Percentiles rank a stretch among this genome's conserved stretches.
phyloP scores from a whole-genome alignment of 2,113 vertebrate species.

The Myotis yumanensis region DNA sequence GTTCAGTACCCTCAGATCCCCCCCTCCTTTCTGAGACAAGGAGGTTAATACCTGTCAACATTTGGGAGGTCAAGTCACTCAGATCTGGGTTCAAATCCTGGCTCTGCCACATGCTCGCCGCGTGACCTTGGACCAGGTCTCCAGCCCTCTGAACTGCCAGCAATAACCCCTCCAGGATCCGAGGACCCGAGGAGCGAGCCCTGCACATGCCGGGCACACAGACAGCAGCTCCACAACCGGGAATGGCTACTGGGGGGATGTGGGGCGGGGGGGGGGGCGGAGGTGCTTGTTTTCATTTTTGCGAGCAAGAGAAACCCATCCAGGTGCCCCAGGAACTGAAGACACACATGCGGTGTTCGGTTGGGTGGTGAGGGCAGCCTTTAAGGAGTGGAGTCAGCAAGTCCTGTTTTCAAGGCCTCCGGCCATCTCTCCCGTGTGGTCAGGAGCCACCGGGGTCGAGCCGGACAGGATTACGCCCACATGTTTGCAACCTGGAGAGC shows the following conservation, averaged over 20 bases:
- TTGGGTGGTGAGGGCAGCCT: not conserved
- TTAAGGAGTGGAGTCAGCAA: not conserved
- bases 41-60: not conserved
- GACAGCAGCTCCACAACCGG: accelerated
- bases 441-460: not conserved
- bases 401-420: not conserved
- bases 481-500: not conserved
- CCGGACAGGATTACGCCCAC: not conserved
- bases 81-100: not conserved
- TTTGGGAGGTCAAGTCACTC: not conserved
- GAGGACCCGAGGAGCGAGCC: not conserved
- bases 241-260: not conserved
- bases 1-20: not conserved
- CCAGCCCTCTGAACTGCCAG: not conserved
- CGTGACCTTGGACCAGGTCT: not conserved
- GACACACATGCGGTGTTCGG: not conserved
- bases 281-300: not conserved
- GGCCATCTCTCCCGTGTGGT: not conserved
- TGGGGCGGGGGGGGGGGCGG: no score
- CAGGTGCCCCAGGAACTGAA: not conserved
- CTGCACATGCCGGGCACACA: accelerated
- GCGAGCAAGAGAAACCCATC: not conserved
- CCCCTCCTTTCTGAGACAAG: not conserved
- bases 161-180: not conserved
- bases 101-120: not conserved